phyloP scores from a whole-genome alignment of 2,113 vertebrate species.

The Anhinga rufa region DNA sequence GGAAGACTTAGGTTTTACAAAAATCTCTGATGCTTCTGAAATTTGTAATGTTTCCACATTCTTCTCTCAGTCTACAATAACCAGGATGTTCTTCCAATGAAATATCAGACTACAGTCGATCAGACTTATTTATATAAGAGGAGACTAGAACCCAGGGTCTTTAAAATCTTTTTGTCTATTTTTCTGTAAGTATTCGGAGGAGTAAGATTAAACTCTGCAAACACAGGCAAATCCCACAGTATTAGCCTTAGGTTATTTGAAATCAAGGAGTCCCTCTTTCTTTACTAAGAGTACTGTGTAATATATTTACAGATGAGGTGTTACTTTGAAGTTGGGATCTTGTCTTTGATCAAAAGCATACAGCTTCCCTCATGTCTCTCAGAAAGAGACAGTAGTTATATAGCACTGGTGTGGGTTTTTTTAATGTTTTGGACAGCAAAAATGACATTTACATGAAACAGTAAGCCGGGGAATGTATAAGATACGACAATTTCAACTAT shows the following conservation, averaged over 20 bases:
- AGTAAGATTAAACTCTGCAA: neutral
- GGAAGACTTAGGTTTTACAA: neutral
- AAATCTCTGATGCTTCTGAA: neutral
- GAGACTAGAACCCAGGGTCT: neutral
- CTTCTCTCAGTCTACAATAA: neutral
- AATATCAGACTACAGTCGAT: neutral
- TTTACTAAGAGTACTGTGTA: slow-evolving; percentile 37
- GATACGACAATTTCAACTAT: slow-evolving; percentile 64
- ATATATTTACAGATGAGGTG: slow-evolving; percentile 69
- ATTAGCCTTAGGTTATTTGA: slow-evolving; percentile 28
- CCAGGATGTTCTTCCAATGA: neutral
- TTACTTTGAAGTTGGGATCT: slow-evolving; percentile 72
- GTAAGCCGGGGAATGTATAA: slow-evolving; percentile 54
- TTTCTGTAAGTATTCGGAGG: neutral
- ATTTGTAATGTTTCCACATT: neutral
- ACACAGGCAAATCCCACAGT: neutral
- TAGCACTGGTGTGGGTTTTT: slow-evolving; percentile 52
- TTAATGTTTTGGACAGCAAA: slow-evolving; percentile 75
- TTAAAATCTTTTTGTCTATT: neutral
- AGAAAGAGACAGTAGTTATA: slow-evolving; percentile 70
- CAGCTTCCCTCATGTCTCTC: slow-evolving; percentile 65
- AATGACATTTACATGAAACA: slow-evolving; percentile 78
- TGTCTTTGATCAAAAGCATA: slow-evolving; percentile 76
- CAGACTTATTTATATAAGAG: neutral
- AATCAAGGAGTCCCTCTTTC: slow-evolving; percentile 41